A percentile compares a stretch with the other conserved stretches of the same genome.
phyloP scores from a whole-genome alignment of 1,140 invertebrate genomes.

The Heliconius melpomene region DNA sequence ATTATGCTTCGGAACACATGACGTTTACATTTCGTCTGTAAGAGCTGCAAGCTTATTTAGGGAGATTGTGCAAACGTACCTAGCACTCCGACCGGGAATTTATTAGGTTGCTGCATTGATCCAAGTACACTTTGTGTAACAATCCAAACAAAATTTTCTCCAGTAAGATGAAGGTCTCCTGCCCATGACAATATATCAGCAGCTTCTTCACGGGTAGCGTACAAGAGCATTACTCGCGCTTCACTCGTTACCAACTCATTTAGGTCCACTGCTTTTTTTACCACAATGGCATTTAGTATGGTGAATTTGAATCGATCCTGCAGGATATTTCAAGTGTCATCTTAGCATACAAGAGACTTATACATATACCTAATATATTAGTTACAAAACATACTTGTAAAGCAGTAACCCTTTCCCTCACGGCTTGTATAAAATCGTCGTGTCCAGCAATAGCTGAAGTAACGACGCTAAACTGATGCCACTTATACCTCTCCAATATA shows the following conservation, averaged over 20 bases:
- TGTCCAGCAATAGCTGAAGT: constrained; percentile 96
- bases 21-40: no score
- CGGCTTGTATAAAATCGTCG: constrained; percentile 96
- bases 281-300: constrained; percentile 91
- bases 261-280: constrained; percentile 86
- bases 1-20: no score
- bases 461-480: constrained; percentile 97
- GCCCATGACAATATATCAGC: constrained; percentile 91
- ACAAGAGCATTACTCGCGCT: constrained; percentile 95
- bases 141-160: constrained; percentile 98
- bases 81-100: constrained; percentile 96
- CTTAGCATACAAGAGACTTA: neutral
- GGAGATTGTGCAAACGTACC: constrained; percentile 80
- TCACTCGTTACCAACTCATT: constrained; percentile 93
- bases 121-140: constrained; percentile 97
- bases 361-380: neutral
- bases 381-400: constrained; percentile 82
- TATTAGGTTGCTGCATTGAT: constrained; percentile 84
- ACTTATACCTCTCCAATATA: constrained; percentile 96
- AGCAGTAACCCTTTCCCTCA: constrained; percentile 91
- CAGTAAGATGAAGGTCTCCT: constrained; percentile 91
- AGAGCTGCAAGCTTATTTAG: neutral
- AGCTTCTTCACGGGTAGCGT: constrained; percentile 94
- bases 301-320: constrained; percentile 94
- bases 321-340: constrained; percentile 45